Base-by-base conservation (phyloP, 2,888 invertebrate species). In the Serripes groenlandicus region DNA sequence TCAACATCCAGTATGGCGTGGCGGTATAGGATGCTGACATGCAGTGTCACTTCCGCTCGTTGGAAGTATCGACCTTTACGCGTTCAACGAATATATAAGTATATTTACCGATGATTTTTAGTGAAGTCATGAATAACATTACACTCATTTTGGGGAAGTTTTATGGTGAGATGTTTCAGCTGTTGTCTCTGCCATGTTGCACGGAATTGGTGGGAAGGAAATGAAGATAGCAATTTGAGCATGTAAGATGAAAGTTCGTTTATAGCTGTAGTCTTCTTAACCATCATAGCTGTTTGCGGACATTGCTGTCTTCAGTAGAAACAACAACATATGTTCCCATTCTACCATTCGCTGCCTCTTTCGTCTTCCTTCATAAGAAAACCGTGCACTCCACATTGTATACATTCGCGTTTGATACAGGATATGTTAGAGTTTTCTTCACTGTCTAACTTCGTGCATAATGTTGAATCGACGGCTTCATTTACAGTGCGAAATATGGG, bases 161-260 rank as follows among this genome's bases (percentile, higher is more conserved):
- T 32, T 68, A 21, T 68, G 15, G 23, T 68, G 15, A 35, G 34
- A n/a, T 68, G 35, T 35, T 68, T 68, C 26, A 68, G 23, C 68
- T 68, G 68, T 15, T 68, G 9, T 7, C 37, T n/a, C 37, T 68
- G 68, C 35, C 68, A 68, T 28, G 37, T 37, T 15, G 68, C 68
- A 11, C 68, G 34, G 35, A 68, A 68, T n/a, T 68, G 68, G 23
- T 68, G 68, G n/a, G 35, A 11, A 11, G 68, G 35, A 68, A 68
- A 68, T 35, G 68, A 21, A 11, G 34, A 32, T 18, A 68, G 37
- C 3, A 68, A 37, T 11, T 68, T 18, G 4, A 9, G 15, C 21
- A 68, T n/a, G 37, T 68, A 68, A 35, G 37, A 32, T 35, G 18
- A 68, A 34, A 68, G 9, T 9, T 35, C 68, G 3, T 32, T 37